Evolutionary conservation across 2,888 invertebrate genomes (phyloP).

Genomic region (Spodoptera littoralis): DNA sequence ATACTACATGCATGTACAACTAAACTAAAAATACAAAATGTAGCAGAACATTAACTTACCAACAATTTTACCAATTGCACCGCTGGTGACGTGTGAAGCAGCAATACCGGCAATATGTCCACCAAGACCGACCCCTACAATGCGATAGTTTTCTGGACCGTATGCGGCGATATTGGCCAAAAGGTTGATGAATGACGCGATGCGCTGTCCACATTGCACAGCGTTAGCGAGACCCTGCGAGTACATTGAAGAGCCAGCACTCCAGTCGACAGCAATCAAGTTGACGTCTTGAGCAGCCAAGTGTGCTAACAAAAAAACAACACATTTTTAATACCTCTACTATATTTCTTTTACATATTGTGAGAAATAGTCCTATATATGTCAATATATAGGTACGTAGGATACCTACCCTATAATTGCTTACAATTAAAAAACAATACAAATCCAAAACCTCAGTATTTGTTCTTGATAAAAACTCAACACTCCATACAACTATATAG

Average conservation of each 20-base stretch:
- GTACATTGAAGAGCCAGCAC: conserved; percentile 68
- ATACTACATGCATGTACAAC: background rate
- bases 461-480: too few species aligned
- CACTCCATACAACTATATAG: too few species aligned
- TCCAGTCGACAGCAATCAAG: conserved; percentile 83
- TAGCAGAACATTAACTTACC: conserved; percentile 64
- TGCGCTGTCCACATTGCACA: conserved; percentile 70
- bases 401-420: too few species aligned
- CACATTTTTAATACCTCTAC: background rate
- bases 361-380: too few species aligned
- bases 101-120: conserved; percentile 84
- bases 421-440: too few species aligned
- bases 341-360: background rate
- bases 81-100: conserved; percentile 62
- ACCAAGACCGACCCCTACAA: conserved; percentile 79
- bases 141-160: conserved; percentile 64
- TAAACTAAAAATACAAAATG: background rate
- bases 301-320: conserved; percentile 66
- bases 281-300: conserved; percentile 74
- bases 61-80: conserved; percentile 61
- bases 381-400: too few species aligned
- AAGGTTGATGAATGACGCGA: conserved; percentile 80
- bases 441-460: too few species aligned
- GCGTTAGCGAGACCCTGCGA: conserved; percentile 75
- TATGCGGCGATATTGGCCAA: conserved; percentile 71